These are phyloP conservation scores for Elysia crispata DNA, from an alignment of 2,888 invertebrate species.

Conservation along the genomic window DNA sequence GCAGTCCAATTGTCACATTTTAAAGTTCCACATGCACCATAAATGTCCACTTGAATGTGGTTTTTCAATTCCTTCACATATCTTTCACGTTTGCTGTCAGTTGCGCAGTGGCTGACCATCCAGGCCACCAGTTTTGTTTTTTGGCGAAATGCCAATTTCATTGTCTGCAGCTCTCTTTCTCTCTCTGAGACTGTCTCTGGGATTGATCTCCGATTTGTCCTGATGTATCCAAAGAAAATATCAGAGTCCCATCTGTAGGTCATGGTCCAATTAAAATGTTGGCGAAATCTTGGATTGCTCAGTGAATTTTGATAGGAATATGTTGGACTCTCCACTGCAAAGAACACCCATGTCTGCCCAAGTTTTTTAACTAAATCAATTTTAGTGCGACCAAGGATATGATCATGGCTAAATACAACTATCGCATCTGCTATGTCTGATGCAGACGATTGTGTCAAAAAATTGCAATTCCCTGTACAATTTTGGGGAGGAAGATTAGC, in stretches of 20 bases:
- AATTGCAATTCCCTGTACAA: slow-evolving; percentile 21
- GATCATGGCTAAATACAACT: slow-evolving; percentile 40
- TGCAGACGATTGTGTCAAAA: slow-evolving; percentile 21
- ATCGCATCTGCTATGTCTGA: slow-evolving; percentile 40
- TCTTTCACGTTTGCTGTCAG: slow-evolving; percentile 51
- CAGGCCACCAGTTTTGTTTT: slow-evolving; percentile 56
- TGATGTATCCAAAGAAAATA: slow-evolving; percentile 46
- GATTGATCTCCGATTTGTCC: not conserved
- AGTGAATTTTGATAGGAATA: slow-evolving; percentile 28
- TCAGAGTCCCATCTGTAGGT: slow-evolving; percentile 50
- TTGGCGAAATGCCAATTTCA: slow-evolving; percentile 29
- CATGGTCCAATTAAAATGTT: slow-evolving; percentile 51
- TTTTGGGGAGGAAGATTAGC: not conserved
- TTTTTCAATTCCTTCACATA: slow-evolving; percentile 55
- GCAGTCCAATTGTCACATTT: slow-evolving; percentile 15
- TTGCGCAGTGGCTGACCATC: slow-evolving; percentile 60
- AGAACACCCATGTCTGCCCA: slow-evolving; percentile 50
- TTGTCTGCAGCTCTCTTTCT: not conserved
- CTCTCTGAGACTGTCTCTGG: not conserved
- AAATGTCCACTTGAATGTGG: slow-evolving; percentile 56
- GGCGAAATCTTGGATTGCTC: slow-evolving; percentile 15
- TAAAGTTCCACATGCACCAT: slow-evolving; percentile 56
- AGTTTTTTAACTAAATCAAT: not conserved
- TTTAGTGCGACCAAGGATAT: not conserved
- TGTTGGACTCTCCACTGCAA: slow-evolving; percentile 48